Evolutionary conservation across 2,797 vertebrate species (phyloP), one percentile per base, ranked within the genome.

Genomic region (Xenops minutus): DNA sequence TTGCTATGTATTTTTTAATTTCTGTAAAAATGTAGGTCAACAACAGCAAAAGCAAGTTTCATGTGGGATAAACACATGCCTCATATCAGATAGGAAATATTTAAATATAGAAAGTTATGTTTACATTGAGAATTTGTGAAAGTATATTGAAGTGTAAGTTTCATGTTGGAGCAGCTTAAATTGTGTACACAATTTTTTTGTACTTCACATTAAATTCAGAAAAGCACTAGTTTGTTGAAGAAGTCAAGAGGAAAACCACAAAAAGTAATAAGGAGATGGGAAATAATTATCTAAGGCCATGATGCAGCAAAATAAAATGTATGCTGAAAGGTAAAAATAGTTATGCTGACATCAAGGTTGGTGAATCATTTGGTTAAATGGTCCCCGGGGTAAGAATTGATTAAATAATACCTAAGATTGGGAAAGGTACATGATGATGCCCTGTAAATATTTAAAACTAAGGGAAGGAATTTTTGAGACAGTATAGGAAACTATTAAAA

Each of bases 361-460:
- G 63, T 1, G 6, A 48, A 79, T 63, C 0, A 0, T 63, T 85
- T 78, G 59, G 52, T 85, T 93, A 95, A 95, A 67, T 89, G 54
- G 8, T 92, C 79, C 58, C 30, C 26, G 62, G 56, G 9, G 26
- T 83, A 83, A 71, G 54, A 85, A 89, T 69, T 84, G 90, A 89
- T 85, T 75, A 89, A 88, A 80, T 91, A 77, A 91, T 77, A n/a
- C 24, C 61, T 88, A 34, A 69, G 20, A 43, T 55, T 62, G 32
- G 62, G n/a, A 75, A 85, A 78, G 44, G 88, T 74, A 77, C 34
- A 32, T 44, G 24, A 44, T 75, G 63, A 68, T 80, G 54, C 44
- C 43, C 46, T 83, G 66, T 89, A 92, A 89, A 92, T 85, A 92
- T 89, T 92, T 93, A 77, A 89, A 94, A 62, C 7, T 34, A 26